Base-by-base conservation (phyloP, 2,888 invertebrate genomes). In the Conchocele bisecta region DNA sequence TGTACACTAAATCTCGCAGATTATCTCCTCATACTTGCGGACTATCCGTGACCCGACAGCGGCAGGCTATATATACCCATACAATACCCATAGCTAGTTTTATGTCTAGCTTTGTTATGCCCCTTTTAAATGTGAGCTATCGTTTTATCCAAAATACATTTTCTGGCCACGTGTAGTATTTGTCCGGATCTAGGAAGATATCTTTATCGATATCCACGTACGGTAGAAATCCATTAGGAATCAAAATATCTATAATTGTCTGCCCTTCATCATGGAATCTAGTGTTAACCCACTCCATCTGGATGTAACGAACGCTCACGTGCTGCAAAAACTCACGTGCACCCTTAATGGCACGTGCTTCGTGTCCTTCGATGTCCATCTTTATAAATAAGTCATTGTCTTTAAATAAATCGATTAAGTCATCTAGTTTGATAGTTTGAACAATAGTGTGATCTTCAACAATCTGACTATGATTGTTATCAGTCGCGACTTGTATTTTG, bases 231-330 rank as follows among this genome's bases (percentile, higher is more conserved):
- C 86, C 83, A 39, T 83, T 76, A 6, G 70, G 65, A 5, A 81
- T 24, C 15, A 86, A 58, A 60, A 80, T 75, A 13, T 78, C 48
- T 2, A 74, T 60, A 17, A 86, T 84, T 9, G 53, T 61, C 13
- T 58, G 54, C n/a, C 77, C 83, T 37, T 42, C 72, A 13, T 66
- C 46, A 15, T 63, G 59, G n/a, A 78, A 61, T 35, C 80, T 66
- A 35, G 83, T 79, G 33, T 85, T 77, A 54, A 82, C 66, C 84
- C 86, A 86, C 71, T 87, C 87, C 86, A 87, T 86, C 24, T 84
- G 58, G 11, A 87, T 68, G 48, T 64, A 79, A 29, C 70, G 59
- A 6, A 87, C 83, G 65, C 86, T 78, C 3, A 79, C 70, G 4
- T 61, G 35, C 64, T 83, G 77, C 41, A 86, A 81, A 51, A 86